Evolutionary conservation across 2,888 invertebrate genomes (phyloP).

Genomic region (Melanostoma mellinum): DNA sequence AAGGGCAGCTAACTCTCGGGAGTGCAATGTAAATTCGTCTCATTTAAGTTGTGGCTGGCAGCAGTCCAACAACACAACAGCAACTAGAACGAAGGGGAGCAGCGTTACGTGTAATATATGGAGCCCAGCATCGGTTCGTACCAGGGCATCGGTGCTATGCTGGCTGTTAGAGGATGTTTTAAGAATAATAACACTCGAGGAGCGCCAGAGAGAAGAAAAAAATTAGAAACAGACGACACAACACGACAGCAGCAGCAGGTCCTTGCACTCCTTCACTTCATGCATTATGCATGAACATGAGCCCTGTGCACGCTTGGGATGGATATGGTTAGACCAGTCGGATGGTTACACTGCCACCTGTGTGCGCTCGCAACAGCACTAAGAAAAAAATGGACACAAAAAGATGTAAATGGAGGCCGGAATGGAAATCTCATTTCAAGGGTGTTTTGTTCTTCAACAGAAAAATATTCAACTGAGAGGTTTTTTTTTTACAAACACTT

Average conservation of each 20-base stretch:
- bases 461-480: slow-evolving; percentile 4
- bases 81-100: slow-evolving; percentile 38
- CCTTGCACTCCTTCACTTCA: slow-evolving; percentile 65
- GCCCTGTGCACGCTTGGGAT: slow-evolving; percentile 5
- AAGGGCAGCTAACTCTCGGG: slow-evolving; percentile 52
- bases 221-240: slow-evolving; percentile 51
- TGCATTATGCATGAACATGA: slow-evolving; percentile 64
- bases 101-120: slow-evolving; percentile 44
- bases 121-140: neutral
- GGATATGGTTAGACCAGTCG: slow-evolving; percentile 39
- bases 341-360: slow-evolving; percentile 66
- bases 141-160: no score
- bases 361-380: slow-evolving; percentile 31
- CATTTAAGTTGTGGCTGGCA: slow-evolving; percentile 55
- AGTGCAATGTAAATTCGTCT: slow-evolving; percentile 72
- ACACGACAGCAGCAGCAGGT: slow-evolving; percentile 64
- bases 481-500: neutral
- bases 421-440: slow-evolving; percentile 58
- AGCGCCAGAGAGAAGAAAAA: slow-evolving; percentile 26
- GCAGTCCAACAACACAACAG: neutral
- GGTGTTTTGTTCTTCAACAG: slow-evolving; percentile 44
- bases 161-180: slow-evolving; percentile 51
- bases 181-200: slow-evolving; percentile 66
- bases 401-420: slow-evolving; percentile 22
- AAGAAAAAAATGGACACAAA: slow-evolving; percentile 22